Evolutionary conservation across 2,797 vertebrate genomes (phyloP).

Genomic region (Bovichtus diacanthus): DNA sequence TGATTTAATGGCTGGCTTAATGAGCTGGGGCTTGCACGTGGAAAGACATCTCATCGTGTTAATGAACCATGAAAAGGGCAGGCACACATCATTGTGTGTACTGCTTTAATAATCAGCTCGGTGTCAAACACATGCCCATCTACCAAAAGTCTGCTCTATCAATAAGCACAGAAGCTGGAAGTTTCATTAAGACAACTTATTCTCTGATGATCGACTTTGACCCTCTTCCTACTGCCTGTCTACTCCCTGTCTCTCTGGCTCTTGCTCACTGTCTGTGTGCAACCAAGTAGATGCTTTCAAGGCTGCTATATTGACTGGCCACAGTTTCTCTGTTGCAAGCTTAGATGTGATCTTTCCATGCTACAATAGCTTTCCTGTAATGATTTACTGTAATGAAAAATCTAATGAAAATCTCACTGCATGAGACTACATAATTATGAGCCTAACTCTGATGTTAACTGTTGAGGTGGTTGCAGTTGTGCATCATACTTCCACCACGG

Average conservation of each 20-base stretch:
- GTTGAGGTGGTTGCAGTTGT: background rate
- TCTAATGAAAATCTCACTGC: constrained; percentile 4
- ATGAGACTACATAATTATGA: background rate
- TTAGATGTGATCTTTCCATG: constrained; percentile 6
- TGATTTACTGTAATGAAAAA: constrained; percentile 15
- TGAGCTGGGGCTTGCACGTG: constrained; percentile 84
- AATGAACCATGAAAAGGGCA: constrained; percentile 88
- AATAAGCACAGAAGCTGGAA: constrained; percentile 60
- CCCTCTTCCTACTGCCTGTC: constrained; percentile 22
- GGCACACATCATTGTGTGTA: constrained; percentile 79
- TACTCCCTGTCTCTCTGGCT: background rate
- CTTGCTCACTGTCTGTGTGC: background rate
- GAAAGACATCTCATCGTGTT: constrained; percentile 84
- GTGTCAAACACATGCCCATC: constrained; percentile 67
- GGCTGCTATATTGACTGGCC: background rate
- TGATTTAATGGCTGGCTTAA: constrained; percentile 86
- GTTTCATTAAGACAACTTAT: constrained; percentile 66
- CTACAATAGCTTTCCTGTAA: constrained; percentile 11
- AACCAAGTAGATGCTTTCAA: constrained; percentile 25
- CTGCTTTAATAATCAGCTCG: constrained; percentile 77
- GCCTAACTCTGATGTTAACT: background rate
- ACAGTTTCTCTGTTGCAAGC: constrained; percentile 12
- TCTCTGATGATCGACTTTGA: constrained; percentile 36
- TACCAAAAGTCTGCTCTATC: constrained; percentile 64
- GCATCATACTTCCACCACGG: background rate